Evolutionary conservation across 1,140 invertebrate genomes (phyloP).

Genomic region (Popillia japonica): DNA sequence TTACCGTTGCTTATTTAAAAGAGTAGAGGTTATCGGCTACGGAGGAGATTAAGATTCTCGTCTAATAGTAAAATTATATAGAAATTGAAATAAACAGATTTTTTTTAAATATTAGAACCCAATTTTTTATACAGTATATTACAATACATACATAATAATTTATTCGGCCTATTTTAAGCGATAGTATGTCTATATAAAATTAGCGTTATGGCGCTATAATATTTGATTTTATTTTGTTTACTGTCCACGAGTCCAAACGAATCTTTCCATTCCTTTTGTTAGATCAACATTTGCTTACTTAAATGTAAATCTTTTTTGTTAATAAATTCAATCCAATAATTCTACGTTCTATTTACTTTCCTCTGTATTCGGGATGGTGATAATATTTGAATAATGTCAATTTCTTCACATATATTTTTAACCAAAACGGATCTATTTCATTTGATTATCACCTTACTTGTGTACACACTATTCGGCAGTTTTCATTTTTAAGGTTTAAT

Average conservation of each 20-base stretch:
- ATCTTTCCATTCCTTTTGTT: not conserved
- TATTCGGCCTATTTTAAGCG: too few relatives aligned
- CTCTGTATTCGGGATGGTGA: not conserved
- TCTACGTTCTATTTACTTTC: not conserved
- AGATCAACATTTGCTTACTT: not conserved
- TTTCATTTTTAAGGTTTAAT: slow-evolving; percentile 27
- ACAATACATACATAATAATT: too few relatives aligned
- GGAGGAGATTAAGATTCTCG: too few relatives aligned
- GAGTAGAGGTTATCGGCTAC: too few relatives aligned
- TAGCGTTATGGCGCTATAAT: slow-evolving; percentile 4
- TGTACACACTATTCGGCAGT: not conserved
- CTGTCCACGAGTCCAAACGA: not conserved
- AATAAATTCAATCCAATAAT: slow-evolving; percentile 19
- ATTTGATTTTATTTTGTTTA: slow-evolving; percentile 2
- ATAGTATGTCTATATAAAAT: not conserved
- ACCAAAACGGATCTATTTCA: slow-evolving; percentile 16
- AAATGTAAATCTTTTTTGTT: slow-evolving; percentile 8
- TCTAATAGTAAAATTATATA: too few relatives aligned
- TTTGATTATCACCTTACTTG: slow-evolving; percentile 10
- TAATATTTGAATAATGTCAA: slow-evolving; percentile 17
- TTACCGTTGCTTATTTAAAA: too few relatives aligned
- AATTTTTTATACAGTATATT: too few relatives aligned
- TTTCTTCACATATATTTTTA: slow-evolving; percentile 12
- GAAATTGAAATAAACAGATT: too few relatives aligned
- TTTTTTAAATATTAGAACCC: too few relatives aligned